Conservation (phyloP, 1,140 invertebrate genomes). For the Campoletis sonorensis region DNA sequence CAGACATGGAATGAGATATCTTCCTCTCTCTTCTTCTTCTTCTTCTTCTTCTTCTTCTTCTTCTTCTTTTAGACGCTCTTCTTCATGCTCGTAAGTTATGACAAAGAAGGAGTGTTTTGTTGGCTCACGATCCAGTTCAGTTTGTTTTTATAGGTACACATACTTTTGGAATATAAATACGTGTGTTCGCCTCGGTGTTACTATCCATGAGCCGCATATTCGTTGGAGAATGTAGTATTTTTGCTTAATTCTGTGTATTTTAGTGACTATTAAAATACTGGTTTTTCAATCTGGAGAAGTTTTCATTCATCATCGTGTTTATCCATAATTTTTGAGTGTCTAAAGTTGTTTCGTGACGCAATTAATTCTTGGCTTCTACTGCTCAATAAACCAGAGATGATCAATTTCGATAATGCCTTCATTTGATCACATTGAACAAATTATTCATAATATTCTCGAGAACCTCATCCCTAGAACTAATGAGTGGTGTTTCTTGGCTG, state of each 20-base stretch:
- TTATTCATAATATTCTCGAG: too few relatives aligned
- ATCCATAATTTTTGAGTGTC: too few relatives aligned
- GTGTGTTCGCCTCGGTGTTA: not conserved
- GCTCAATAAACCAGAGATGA: too few relatives aligned
- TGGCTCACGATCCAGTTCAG: not conserved
- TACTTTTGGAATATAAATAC: conserved; percentile 1
- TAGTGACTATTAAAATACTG: not conserved
- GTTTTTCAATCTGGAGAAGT: not conserved
- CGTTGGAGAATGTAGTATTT: not conserved
- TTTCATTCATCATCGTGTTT: not conserved
- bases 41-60: not conserved
- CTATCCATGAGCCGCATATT: not conserved
- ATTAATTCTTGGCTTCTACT: too few relatives aligned
- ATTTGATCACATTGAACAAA: too few relatives aligned
- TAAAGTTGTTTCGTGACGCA: too few relatives aligned
- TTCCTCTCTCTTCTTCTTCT: not conserved
- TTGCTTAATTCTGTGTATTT: not conserved
- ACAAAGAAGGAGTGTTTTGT: conserved; percentile 8
- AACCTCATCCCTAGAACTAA: too few relatives aligned
- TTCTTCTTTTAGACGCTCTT: not conserved
- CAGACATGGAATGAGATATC: too few relatives aligned
- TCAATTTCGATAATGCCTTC: too few relatives aligned
- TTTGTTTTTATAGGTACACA: conserved; percentile 3
- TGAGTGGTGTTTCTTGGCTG: too few relatives aligned
- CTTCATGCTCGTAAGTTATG: not conserved